These are phyloP conservation scores for Zhuqinia jingwanae DNA, from an alignment of 2,888 invertebrate species.

Conservation along the genomic window DNA sequence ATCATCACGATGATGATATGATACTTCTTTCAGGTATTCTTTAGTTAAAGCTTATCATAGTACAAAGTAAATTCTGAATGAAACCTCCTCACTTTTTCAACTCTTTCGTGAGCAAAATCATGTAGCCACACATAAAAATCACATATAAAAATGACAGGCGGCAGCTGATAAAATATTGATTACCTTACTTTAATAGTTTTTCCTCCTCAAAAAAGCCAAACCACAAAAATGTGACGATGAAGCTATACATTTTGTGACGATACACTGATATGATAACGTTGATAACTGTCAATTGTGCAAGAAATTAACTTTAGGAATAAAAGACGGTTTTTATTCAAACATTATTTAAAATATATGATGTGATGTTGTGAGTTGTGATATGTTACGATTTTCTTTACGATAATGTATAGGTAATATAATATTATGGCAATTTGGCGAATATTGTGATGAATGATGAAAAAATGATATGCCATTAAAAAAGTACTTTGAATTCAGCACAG, in stretches of 20 bases:
- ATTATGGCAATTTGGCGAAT: too few relatives aligned
- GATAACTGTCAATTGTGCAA: neutral
- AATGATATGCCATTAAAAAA: too few relatives aligned
- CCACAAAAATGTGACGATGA: neutral
- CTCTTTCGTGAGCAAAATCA: neutral
- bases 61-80: too few relatives aligned
- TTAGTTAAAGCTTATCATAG: too few relatives aligned
- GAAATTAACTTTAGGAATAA: neutral
- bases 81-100: neutral
- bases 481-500: too few relatives aligned
- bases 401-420: too few relatives aligned
- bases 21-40: too few relatives aligned
- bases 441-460: too few relatives aligned
- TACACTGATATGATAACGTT: neutral
- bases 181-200: neutral
- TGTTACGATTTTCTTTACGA: too few relatives aligned
- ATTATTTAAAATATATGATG: too few relatives aligned
- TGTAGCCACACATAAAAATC: too few relatives aligned
- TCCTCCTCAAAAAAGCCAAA: neutral
- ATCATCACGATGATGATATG: neutral
- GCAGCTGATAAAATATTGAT: conserved; percentile 2
- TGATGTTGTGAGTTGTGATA: too few relatives aligned
- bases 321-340: neutral
- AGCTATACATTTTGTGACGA: neutral
- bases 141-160: neutral